Percentiles rank a stretch among this genome's conserved stretches.
phyloP scores from a whole-genome alignment of 2,797 vertebrate genomes.

The Anolis apletophallus region DNA sequence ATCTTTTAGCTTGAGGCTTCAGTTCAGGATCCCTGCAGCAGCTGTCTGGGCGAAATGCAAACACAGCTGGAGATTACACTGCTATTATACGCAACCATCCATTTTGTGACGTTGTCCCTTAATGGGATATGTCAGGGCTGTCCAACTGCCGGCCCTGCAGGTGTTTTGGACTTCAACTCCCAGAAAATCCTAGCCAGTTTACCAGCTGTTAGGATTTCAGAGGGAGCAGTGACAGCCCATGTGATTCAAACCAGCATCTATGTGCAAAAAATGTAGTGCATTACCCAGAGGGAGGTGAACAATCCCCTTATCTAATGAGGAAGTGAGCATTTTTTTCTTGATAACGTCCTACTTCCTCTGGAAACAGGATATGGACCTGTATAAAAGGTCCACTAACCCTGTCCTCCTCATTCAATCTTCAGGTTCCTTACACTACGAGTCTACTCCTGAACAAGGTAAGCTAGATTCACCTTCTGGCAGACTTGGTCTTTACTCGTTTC shows the following conservation, averaged over 20 bases:
- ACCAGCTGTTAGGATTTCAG: too few species aligned
- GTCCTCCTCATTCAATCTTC: not conserved
- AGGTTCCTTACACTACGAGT: not conserved
- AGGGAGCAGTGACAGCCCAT: too few species aligned
- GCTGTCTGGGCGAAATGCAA: too few species aligned
- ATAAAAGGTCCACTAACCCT: not conserved
- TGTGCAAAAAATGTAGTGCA: not conserved
- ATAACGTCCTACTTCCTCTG: not conserved
- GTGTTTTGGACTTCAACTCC: too few species aligned
- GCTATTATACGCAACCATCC: not conserved
- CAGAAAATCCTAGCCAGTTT: too few species aligned
- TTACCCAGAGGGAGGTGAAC: not conserved
- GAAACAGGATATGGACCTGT: not conserved
- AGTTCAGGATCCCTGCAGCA: too few species aligned
- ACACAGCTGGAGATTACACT: not conserved
- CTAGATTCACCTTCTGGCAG: not conserved
- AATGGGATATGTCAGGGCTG: too few species aligned
- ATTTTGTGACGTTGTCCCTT: not conserved
- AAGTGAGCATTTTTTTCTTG: not conserved
- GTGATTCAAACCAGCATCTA: not conserved
- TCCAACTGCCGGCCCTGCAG: too few species aligned
- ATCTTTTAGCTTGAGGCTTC: too few species aligned
- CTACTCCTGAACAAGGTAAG: not conserved
- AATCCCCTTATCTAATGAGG: not conserved
- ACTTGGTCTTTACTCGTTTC: not conserved